phyloP scores from a whole-genome alignment of 2,797 vertebrate species.

The Anas bahamensis region DNA sequence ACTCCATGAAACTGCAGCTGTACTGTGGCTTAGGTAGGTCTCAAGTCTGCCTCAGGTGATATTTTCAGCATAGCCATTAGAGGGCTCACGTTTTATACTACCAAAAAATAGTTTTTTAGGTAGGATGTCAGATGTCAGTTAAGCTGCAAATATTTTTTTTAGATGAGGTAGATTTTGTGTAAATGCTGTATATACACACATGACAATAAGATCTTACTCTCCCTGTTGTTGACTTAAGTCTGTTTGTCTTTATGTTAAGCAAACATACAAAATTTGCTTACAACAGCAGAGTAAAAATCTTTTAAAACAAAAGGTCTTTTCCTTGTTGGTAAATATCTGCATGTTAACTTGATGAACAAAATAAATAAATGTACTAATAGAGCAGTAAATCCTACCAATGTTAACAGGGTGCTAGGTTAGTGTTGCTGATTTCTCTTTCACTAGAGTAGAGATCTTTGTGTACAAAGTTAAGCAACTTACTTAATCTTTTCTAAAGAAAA shows the following conservation, averaged over 20 bases:
- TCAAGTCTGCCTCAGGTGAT: background rate
- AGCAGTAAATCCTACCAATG: background rate
- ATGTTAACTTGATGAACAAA: too few relatives aligned
- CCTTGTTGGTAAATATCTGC: background rate
- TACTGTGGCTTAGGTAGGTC: background rate
- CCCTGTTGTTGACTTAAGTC: background rate
- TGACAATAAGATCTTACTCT: background rate
- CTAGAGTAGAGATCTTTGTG: background rate
- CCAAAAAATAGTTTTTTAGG: fast-evolving
- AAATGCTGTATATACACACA: too few relatives aligned
- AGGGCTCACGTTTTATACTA: background rate
- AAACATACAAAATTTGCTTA: background rate
- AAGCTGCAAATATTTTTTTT: background rate
- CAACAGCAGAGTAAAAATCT: background rate
- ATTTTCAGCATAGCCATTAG: background rate
- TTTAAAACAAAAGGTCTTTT: background rate
- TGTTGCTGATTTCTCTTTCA: background rate
- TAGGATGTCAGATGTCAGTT: background rate
- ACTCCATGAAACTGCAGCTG: fast-evolving
- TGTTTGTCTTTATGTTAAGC: background rate
- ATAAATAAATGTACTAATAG: fast-evolving
- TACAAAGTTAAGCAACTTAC: background rate
- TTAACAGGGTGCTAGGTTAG: background rate
- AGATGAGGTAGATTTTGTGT: too few relatives aligned
- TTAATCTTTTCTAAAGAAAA: background rate